Conservation (phyloP, 2,113 vertebrate species). For the Alligator mississippiensis region DNA sequence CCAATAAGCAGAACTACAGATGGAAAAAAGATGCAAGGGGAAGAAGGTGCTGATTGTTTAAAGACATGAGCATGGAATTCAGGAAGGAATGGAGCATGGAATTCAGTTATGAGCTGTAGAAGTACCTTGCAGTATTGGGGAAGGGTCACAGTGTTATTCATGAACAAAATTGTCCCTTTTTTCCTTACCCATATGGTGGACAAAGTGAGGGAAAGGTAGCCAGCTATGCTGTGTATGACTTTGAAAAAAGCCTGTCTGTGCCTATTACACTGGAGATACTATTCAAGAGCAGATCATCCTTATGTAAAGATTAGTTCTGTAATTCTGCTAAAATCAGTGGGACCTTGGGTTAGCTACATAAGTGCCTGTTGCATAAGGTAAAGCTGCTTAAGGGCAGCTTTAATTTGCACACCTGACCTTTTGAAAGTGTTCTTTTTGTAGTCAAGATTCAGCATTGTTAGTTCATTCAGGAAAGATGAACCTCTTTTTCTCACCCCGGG, state of each 20-base stretch:
- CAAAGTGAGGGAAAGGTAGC: neutral
- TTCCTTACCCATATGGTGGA: neutral
- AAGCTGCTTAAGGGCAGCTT: slow-evolving; percentile 70
- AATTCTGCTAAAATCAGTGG: slow-evolving; percentile 58
- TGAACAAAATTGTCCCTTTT: neutral
- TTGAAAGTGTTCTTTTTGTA: neutral
- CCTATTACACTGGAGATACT: slow-evolving; percentile 22
- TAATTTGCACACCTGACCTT: slow-evolving; percentile 54
- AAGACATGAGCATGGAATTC: neutral
- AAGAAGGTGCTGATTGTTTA: neutral
- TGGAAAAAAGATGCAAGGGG: neutral
- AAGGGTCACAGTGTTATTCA: neutral
- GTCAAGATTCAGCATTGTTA: neutral
- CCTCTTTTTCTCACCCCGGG: neutral
- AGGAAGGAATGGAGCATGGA: neutral
- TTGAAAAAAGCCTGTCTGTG: neutral
- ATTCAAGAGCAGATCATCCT: slow-evolving; percentile 60
- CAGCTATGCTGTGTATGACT: neutral
- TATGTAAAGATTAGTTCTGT: slow-evolving; percentile 63
- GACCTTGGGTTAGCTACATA: slow-evolving; percentile 60
- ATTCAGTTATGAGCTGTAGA: neutral
- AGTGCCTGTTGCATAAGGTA: slow-evolving; percentile 70
- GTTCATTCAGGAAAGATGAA: neutral
- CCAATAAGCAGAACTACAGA: neutral
- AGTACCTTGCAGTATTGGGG: neutral